These are phyloP conservation scores for Cepphus grylle DNA, from an alignment of 2,113 vertebrate genomes.

Conservation along the genomic window DNA sequence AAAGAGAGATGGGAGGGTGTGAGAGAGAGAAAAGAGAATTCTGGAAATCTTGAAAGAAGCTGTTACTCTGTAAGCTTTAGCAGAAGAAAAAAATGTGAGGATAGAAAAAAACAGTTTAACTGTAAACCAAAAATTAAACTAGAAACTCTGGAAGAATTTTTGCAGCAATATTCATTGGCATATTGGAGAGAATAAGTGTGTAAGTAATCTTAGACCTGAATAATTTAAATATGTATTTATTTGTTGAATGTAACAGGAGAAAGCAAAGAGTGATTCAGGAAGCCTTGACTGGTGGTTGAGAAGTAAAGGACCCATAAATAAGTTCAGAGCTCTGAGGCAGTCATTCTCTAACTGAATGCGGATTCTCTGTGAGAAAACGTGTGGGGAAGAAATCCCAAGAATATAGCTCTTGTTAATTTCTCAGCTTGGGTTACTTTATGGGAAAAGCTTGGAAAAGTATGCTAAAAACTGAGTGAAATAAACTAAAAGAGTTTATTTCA, in stretches of 20 bases:
- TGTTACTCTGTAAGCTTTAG: neutral
- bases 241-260: neutral
- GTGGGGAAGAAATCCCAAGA: neutral
- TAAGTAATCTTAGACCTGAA: neutral
- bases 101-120: neutral
- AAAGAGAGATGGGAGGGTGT: neutral
- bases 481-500: neutral
- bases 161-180: neutral
- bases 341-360: neutral
- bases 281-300: neutral
- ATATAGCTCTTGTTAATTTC: neutral
- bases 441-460: neutral
- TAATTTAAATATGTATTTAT: neutral
- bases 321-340: neutral
- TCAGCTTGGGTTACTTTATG: neutral
- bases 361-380: neutral
- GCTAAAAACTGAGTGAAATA: neutral
- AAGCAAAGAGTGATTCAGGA: neutral
- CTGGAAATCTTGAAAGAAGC: neutral
- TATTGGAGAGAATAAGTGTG: neutral
- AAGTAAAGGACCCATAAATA: neutral
- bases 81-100: neutral
- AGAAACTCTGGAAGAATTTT: neutral
- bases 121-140: neutral
- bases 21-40: neutral